phyloP scores from a whole-genome alignment of 2,888 invertebrate genomes.

The Microdon myrmicae region DNA sequence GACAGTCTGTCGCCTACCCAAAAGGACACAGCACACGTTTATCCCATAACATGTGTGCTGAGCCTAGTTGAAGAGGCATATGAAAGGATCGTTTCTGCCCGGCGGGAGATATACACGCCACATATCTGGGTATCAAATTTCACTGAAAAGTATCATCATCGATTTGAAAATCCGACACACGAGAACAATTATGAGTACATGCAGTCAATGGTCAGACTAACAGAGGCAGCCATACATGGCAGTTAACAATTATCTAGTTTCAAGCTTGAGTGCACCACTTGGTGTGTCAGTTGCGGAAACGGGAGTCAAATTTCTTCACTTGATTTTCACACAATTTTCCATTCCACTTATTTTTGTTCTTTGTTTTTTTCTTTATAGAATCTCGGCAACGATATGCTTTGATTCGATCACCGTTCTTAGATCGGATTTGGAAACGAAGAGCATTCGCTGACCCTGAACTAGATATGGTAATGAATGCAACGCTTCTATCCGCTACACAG shows the following conservation, averaged over 20 bases:
- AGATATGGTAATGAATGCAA: slow-evolving; percentile 63
- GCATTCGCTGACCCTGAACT: slow-evolving; percentile 68
- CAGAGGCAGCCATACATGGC: slow-evolving; percentile 9
- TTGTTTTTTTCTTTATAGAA: slow-evolving; percentile 56
- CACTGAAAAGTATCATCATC: slow-evolving; percentile 23
- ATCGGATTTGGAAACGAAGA: slow-evolving; percentile 67
- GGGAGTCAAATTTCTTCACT: slow-evolving; percentile 17
- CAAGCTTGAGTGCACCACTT: slow-evolving; percentile 31
- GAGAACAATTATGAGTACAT: slow-evolving; percentile 11
- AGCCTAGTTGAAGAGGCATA: too few species aligned
- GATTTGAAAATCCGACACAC: slow-evolving; percentile 25
- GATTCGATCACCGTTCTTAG: slow-evolving; percentile 62
- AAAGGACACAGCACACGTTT: slow-evolving; percentile 11
- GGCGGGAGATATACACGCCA: too few species aligned
- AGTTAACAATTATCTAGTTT: slow-evolving; percentile 34
- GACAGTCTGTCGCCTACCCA: slow-evolving; percentile 41
- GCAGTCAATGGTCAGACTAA: slow-evolving; percentile 13
- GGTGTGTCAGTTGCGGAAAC: slow-evolving; percentile 20
- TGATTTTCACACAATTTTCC: neutral
- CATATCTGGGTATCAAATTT: slow-evolving; percentile 32
- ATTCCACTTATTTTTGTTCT: neutral
- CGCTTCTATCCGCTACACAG: slow-evolving; percentile 55
- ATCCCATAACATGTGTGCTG: slow-evolving; percentile 27
- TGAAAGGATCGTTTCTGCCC: slow-evolving; percentile 15
- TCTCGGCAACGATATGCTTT: slow-evolving; percentile 62